A percentile compares a stretch with the other conserved stretches of the same genome.
phyloP scores from a whole-genome alignment of 2,113 vertebrate genomes.

The Siphamia tubifer region DNA sequence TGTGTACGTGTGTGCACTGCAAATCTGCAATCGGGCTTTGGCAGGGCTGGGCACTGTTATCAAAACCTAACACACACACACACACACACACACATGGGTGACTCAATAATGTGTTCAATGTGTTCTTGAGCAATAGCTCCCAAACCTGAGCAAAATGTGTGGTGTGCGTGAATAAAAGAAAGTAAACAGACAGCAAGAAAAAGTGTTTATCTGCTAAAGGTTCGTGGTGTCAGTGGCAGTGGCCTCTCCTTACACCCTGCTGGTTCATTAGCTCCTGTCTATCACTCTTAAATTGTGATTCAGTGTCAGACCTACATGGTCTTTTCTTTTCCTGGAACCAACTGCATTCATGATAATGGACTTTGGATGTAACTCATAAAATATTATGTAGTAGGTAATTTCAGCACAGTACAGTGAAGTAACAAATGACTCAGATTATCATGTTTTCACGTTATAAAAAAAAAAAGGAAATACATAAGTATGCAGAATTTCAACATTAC shows the following conservation, averaged over 20 bases:
- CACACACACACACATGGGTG: slow-evolving; percentile 20
- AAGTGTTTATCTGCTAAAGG: background rate
- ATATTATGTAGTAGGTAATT: background rate
- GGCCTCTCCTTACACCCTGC: background rate
- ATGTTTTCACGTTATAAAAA: no score
- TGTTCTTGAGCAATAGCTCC: slow-evolving; percentile 48
- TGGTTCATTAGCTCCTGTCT: slow-evolving; percentile 7
- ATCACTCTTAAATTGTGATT: slow-evolving; percentile 23
- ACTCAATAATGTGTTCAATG: no score
- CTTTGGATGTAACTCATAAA: slow-evolving; percentile 31
- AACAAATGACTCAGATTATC: no score
- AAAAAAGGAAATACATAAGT: no score
- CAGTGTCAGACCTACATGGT: background rate
- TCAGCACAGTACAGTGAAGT: background rate
- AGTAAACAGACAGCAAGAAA: background rate
- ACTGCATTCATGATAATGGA: slow-evolving; percentile 32
- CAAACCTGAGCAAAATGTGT: slow-evolving; percentile 13
- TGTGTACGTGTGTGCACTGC: background rate
- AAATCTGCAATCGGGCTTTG: slow-evolving; percentile 26
- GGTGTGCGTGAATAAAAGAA: slow-evolving; percentile 4
- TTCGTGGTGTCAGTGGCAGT: background rate
- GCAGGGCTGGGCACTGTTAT: slow-evolving; percentile 54
- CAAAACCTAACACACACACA: slow-evolving; percentile 41
- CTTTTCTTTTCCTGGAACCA: background rate
- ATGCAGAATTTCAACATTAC: no score